These are phyloP conservation scores for Zalophus californianus DNA, from an alignment of 2,797 vertebrate genomes.

Conservation along the genomic window DNA sequence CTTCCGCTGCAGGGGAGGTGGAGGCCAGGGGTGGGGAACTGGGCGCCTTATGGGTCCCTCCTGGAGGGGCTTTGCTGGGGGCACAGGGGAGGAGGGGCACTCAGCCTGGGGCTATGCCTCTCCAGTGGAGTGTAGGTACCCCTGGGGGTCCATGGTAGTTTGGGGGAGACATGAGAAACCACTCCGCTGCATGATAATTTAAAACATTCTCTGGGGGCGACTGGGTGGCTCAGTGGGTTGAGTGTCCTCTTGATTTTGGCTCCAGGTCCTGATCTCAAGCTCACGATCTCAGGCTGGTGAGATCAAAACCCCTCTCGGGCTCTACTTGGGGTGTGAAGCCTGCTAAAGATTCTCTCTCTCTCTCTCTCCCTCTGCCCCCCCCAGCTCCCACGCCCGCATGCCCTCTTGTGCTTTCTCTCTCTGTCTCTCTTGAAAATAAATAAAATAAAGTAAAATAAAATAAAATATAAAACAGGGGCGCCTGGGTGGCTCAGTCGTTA, in stretches of 20 bases:
- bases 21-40: not conserved
- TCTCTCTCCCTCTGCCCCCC: not conserved
- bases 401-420: too few species aligned
- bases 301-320: too few species aligned
- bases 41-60: not conserved
- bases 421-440: too few species aligned
- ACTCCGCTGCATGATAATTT: not conserved
- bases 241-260: not conserved
- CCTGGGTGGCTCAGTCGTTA: too few species aligned
- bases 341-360: too few species aligned
- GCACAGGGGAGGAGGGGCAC: not conserved
- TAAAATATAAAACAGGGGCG: too few species aligned
- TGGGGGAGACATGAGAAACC: not conserved
- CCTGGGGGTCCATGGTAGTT: not conserved
- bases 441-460: too few species aligned
- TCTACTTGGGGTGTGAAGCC: not conserved
- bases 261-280: not conserved
- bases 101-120: not conserved
- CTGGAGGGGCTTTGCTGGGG: not conserved
- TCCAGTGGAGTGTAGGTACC: not conserved
- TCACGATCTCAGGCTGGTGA: not conserved
- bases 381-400: fast-evolving
- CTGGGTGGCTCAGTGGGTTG: not conserved
- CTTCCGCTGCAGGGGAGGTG: not conserved
- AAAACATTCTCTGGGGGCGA: not conserved